Evolutionary conservation across 2,113 vertebrate genomes (phyloP).

Genomic region (Ictalurus punctatus): DNA sequence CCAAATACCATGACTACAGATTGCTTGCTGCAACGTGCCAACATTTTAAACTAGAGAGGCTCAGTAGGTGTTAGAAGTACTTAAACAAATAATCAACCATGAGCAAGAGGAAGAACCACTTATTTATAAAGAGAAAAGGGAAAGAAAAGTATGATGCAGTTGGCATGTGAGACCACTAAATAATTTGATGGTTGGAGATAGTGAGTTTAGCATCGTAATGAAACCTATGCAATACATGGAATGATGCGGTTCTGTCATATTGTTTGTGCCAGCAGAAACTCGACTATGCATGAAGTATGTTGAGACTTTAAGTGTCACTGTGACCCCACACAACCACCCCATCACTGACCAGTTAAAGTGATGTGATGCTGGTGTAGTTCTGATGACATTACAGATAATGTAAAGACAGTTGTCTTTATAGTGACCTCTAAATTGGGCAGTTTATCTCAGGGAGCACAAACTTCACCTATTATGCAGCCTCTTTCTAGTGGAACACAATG

Average conservation of each 20-base stretch:
- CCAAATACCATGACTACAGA: not conserved
- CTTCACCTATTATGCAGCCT: not conserved
- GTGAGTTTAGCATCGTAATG: not conserved
- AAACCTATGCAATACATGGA: not conserved
- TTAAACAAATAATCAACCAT: too few relatives aligned
- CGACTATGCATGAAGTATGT: not conserved
- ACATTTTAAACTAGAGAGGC: not conserved
- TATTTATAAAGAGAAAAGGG: too few relatives aligned
- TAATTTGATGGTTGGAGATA: not conserved
- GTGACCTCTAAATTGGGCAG: not conserved
- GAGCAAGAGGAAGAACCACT: too few relatives aligned
- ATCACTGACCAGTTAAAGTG: not conserved
- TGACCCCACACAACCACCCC: not conserved
- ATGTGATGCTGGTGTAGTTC: not conserved
- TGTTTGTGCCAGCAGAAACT: not conserved
- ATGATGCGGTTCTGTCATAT: not conserved
- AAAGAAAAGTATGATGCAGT: too few relatives aligned
- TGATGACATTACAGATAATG: not conserved
- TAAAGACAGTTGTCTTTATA: not conserved
- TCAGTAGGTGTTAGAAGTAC: not conserved
- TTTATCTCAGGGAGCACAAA: not conserved
- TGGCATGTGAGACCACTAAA: not conserved
- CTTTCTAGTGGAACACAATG: not conserved
- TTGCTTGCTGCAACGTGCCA: not conserved
- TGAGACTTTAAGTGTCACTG: not conserved